Conservation (phyloP, 2,797 vertebrate genomes). For the Anguilla pacifica region DNA sequence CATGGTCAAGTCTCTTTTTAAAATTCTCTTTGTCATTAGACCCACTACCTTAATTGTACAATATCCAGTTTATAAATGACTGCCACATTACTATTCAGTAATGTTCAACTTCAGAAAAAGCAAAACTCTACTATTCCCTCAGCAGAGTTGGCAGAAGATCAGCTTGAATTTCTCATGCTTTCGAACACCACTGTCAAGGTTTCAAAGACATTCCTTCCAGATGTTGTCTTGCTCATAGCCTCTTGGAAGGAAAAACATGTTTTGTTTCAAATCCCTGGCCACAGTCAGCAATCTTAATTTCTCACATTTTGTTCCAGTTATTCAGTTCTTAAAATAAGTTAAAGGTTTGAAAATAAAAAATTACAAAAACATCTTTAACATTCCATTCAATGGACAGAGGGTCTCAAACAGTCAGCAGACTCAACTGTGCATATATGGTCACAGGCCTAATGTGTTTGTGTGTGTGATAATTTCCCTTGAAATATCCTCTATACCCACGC, state of each 20-base stretch:
- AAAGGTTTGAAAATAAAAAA: background rate
- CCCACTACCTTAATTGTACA: background rate
- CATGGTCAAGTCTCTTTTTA: background rate
- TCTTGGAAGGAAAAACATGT: background rate
- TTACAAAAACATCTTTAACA: background rate
- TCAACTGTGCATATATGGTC: background rate
- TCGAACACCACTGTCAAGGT: background rate
- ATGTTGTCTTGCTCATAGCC: conserved; percentile 12
- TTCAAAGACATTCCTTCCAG: conserved; percentile 18
- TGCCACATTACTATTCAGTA: background rate
- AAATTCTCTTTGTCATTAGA: background rate
- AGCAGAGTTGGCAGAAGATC: conserved; percentile 33
- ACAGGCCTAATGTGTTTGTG: background rate
- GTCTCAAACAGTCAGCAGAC: background rate
- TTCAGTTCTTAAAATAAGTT: background rate
- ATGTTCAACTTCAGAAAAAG: background rate
- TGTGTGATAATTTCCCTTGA: conserved; percentile 7
- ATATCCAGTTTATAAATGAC: background rate
- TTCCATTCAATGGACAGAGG: background rate
- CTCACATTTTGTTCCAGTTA: conserved; percentile 8
- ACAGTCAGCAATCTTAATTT: background rate
- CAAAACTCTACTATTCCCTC: conserved; percentile 4
- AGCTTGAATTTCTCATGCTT: conserved; percentile 38
- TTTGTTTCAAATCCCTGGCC: background rate
- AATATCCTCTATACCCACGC: conserved; percentile 26